phyloP scores from a whole-genome alignment of 2,888 invertebrate genomes.

The Amblyjoppa fuscipennis region DNA sequence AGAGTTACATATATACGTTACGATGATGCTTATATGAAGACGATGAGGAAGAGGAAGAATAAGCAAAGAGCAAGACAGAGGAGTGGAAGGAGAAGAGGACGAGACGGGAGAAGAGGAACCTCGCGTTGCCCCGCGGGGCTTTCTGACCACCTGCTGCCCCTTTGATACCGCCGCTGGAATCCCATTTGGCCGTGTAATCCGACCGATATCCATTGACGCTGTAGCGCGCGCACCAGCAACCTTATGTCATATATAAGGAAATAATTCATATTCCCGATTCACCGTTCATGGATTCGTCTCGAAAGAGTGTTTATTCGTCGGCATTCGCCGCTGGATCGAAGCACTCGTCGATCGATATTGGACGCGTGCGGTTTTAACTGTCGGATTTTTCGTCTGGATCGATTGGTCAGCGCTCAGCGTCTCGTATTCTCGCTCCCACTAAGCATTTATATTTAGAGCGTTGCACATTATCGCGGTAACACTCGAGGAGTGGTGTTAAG shows the following conservation, averaged over 20 bases:
- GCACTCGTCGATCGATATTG: background rate
- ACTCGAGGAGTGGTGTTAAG: too few species aligned
- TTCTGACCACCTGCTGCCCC: conserved; percentile 85
- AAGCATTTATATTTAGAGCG: background rate
- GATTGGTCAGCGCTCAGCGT: background rate
- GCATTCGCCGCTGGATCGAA: conserved; percentile 28
- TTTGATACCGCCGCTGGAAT: conserved; percentile 84
- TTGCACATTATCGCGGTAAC: background rate
- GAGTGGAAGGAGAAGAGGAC: conserved; percentile 51
- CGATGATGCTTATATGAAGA: conserved; percentile 41
- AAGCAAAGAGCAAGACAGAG: conserved; percentile 33
- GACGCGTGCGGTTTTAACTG: background rate
- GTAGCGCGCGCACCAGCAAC: conserved; percentile 17
- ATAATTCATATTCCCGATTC: conserved; percentile 53
- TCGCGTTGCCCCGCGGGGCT: conserved; percentile 74
- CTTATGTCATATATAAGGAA: conserved; percentile 19
- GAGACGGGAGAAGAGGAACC: conserved; percentile 69
- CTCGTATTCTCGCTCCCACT: too few species aligned
- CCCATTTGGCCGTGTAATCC: conserved; percentile 84
- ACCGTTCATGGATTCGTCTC: conserved; percentile 56
- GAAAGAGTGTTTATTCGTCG: conserved; percentile 24
- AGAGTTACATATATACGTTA: conserved; percentile 44
- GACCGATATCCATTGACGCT: conserved; percentile 73
- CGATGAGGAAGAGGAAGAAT: conserved; percentile 36
- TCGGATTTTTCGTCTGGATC: background rate